Conservation (phyloP, 2,797 vertebrate species). For the Pampus argenteus region DNA sequence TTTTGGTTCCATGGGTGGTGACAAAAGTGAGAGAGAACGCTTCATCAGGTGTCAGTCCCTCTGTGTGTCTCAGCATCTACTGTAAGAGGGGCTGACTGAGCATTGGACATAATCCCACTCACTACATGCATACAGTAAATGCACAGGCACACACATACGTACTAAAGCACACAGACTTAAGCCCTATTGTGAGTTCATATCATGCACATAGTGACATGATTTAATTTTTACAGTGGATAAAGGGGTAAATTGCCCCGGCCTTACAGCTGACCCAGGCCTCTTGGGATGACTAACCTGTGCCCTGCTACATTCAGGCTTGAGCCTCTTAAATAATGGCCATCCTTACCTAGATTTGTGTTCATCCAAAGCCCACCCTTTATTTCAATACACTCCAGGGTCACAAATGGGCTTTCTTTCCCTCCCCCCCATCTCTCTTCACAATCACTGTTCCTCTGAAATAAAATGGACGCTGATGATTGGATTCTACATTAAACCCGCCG, state of each 20-base stretch:
- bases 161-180: constrained; percentile 30
- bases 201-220: constrained; percentile 56
- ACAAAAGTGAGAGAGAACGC: constrained; percentile 21
- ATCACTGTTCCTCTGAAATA: constrained; percentile 49
- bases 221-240: constrained; percentile 76
- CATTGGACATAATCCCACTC: background rate
- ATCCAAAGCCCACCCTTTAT: constrained; percentile 21
- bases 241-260: constrained; percentile 59
- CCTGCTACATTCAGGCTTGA: constrained; percentile 40
- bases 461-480: constrained; percentile 65
- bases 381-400: constrained; percentile 43
- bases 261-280: constrained; percentile 56
- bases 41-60: constrained; percentile 37
- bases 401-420: constrained; percentile 19
- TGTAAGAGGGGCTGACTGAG: constrained; percentile 31
- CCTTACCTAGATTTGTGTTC: constrained; percentile 47
- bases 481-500: constrained; percentile 64
- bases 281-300: constrained; percentile 48
- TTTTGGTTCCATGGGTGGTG: constrained; percentile 18
- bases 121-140: constrained; percentile 24
- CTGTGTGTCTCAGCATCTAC: constrained; percentile 45
- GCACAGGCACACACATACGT: constrained; percentile 18
- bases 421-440: background rate
- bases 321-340: constrained; percentile 52
- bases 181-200: constrained; percentile 56